phyloP scores from a whole-genome alignment of 2,888 invertebrate species.

The Phyllotreta cruciferae region DNA sequence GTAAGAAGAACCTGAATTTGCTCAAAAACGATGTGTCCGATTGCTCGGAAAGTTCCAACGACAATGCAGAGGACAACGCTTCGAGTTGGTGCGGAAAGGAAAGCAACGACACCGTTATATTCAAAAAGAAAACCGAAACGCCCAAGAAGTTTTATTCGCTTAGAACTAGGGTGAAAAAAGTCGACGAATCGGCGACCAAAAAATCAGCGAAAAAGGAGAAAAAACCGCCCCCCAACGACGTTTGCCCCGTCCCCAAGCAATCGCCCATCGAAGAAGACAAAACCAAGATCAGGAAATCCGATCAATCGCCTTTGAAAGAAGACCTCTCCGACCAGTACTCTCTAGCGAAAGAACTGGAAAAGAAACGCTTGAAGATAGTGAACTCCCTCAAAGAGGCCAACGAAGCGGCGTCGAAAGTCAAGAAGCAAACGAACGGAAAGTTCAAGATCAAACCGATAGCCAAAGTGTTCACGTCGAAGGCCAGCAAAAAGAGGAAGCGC shows the following conservation, averaged over 20 bases:
- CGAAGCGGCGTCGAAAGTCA: constrained; percentile 8
- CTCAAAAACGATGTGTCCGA: constrained; percentile 37
- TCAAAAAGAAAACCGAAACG: constrained; percentile 32
- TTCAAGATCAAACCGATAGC: constrained; percentile 40
- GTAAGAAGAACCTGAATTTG: constrained; percentile 54
- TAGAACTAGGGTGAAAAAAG: constrained; percentile 26
- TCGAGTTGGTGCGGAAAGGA: constrained; percentile 26
- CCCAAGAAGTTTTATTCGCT: constrained; percentile 33
- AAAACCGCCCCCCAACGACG: neutral
- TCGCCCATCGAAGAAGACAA: neutral
- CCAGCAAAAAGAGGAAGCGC: constrained; percentile 27
- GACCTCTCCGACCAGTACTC: neutral
- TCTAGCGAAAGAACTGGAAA: constrained; percentile 48
- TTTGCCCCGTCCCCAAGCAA: neutral
- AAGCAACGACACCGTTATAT: constrained; percentile 42
- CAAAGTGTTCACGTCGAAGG: constrained; percentile 24
- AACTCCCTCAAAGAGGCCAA: constrained; percentile 42
- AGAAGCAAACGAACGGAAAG: constrained; percentile 22
- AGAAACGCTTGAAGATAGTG: constrained; percentile 50
- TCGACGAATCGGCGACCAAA: constrained; percentile 11
- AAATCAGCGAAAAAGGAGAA: neutral
- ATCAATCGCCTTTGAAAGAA: too few relatives aligned
- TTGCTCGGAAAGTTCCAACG: constrained; percentile 22
- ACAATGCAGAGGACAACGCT: constrained; percentile 14
- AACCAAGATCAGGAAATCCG: neutral